Evolutionary conservation across 2,113 vertebrate genomes (phyloP).

Genomic region (Lanius collurio): DNA sequence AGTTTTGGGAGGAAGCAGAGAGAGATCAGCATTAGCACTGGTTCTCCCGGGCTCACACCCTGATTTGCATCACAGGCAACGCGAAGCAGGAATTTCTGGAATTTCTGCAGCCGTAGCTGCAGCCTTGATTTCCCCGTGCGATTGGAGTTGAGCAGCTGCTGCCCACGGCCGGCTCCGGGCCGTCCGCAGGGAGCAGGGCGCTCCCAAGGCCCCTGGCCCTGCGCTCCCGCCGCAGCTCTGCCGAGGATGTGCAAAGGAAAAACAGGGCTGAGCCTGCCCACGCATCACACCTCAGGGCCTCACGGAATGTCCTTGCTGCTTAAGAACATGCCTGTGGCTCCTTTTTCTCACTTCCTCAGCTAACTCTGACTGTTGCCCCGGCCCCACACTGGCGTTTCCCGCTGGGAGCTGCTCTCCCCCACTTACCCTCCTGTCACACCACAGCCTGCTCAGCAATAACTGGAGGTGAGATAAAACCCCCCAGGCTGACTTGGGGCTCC

Average conservation of each 20-base stretch:
- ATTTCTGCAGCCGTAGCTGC: slow-evolving; percentile 33
- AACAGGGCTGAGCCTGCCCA: neutral
- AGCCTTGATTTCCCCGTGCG: neutral
- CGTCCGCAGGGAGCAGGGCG: neutral
- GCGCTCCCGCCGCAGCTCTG: no score
- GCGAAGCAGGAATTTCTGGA: slow-evolving; percentile 43
- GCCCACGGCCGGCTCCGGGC: neutral
- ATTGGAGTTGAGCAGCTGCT: neutral
- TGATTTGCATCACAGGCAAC: neutral
- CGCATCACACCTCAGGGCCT: no score
- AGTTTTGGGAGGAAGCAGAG: neutral
- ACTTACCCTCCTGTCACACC: neutral
- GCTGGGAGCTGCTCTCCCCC: neutral
- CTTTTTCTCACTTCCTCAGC: neutral
- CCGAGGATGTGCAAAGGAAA: neutral
- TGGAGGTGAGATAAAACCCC: neutral
- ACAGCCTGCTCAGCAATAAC: fast-evolving
- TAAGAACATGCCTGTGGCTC: neutral
- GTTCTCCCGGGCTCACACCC: neutral
- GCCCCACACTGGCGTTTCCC: fast-evolving
- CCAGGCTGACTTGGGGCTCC: fast-evolving
- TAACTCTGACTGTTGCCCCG: neutral
- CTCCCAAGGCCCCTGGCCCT: no score
- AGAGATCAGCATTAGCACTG: neutral
- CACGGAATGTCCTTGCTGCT: neutral